Percentiles rank a stretch among this genome's conserved stretches.
These are phyloP conservation scores for Drosophila mayri DNA, from an alignment of 1,140 invertebrate species.

Conservation along the genomic window DNA sequence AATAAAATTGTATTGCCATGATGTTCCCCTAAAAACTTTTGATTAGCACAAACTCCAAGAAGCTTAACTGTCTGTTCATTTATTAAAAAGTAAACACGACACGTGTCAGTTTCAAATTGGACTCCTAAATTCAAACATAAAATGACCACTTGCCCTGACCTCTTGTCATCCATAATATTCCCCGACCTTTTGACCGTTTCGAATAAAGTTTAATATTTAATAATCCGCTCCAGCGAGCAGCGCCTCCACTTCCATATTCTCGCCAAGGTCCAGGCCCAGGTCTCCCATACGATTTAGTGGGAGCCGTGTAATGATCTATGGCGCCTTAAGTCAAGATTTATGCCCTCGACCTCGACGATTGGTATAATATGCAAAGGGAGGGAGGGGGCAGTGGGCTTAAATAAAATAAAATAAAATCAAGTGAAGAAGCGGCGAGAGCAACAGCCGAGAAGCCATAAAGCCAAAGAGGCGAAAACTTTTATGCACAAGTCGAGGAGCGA, in stretches of 20 bases:
- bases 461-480: constrained; percentile 58
- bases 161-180: not conserved
- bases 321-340: constrained; percentile 75
- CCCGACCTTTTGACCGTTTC: constrained; percentile 28
- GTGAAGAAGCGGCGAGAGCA: constrained; percentile 14
- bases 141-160: constrained; percentile 6
- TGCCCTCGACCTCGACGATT: constrained; percentile 59
- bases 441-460: constrained; percentile 65
- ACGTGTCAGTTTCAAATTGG: constrained; percentile 39
- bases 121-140: constrained; percentile 5
- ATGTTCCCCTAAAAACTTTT: not conserved
- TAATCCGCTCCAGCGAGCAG: constrained; percentile 59
- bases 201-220: constrained; percentile 72
- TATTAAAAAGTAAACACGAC: constrained; percentile 2
- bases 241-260: not conserved
- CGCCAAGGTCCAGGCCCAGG: constrained; percentile 9
- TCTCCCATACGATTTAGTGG: constrained; percentile 56
- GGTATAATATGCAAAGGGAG: constrained; percentile 61
- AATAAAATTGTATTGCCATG: too few relatives aligned
- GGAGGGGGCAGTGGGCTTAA: not conserved
- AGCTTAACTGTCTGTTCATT: too few relatives aligned
- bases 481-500: constrained; percentile 32
- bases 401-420: constrained; percentile 21
- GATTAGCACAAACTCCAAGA: constrained; percentile 1
- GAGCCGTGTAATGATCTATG: constrained; percentile 71